These are phyloP conservation scores for Lagocephalus sceleratus DNA, from an alignment of 2,797 vertebrate genomes.

Conservation along the genomic window DNA sequence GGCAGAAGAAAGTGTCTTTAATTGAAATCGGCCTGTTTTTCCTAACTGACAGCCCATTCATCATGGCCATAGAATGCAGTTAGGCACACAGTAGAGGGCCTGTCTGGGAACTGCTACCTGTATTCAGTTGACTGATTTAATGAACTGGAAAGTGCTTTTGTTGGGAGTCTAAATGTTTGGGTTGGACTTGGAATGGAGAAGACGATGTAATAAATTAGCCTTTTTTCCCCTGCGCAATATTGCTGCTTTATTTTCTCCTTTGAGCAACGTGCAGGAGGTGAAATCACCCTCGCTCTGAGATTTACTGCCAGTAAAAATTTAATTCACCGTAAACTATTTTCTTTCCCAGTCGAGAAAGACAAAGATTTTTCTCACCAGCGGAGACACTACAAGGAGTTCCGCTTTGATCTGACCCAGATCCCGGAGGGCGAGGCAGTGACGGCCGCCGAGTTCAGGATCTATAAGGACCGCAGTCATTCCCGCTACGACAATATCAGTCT, in stretches of 20 bases:
- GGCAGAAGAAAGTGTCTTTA: constrained; percentile 76
- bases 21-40: constrained; percentile 87
- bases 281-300: constrained; percentile 30
- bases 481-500: constrained; percentile 95
- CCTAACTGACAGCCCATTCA: constrained; percentile 87
- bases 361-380: constrained; percentile 98
- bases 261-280: constrained; percentile 40
- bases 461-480: constrained; percentile 90
- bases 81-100: constrained; percentile 75
- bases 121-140: constrained; percentile 79
- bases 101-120: constrained; percentile 76
- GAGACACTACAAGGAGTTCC: constrained; percentile 98
- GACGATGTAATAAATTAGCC: constrained; percentile 73
- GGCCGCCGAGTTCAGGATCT: constrained; percentile 96
- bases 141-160: constrained; percentile 80
- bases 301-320: constrained; percentile 37
- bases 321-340: constrained; percentile 48
- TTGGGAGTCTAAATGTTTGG: constrained; percentile 80
- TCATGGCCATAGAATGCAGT: constrained; percentile 79
- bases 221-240: constrained; percentile 48
- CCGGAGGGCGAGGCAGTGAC: constrained; percentile 95
- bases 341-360: constrained; percentile 91
- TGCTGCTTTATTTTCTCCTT: constrained; percentile 39
- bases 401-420: constrained; percentile 98
- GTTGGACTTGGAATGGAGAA: constrained; percentile 70